Conservation (phyloP, 2,797 vertebrate genomes). For the Poliocrania exsul region DNA sequence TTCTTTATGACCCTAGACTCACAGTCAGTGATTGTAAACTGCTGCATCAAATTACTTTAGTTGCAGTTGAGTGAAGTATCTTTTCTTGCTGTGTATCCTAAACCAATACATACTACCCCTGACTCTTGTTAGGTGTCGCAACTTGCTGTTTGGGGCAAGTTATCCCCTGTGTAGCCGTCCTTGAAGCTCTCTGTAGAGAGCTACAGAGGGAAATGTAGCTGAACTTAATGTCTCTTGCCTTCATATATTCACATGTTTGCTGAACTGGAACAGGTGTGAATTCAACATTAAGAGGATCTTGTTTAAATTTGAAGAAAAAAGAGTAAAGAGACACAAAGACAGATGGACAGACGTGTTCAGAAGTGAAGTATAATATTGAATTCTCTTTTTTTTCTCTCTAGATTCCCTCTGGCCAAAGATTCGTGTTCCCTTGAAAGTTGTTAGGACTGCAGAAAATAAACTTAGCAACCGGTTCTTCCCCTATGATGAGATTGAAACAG, state of each 20-base stretch:
- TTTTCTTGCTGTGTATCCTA: background rate
- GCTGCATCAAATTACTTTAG: background rate
- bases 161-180: background rate
- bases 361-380: background rate
- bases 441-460: slow-evolving; percentile 96
- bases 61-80: background rate
- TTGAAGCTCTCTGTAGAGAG: background rate
- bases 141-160: background rate
- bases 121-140: background rate
- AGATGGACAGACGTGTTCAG: background rate
- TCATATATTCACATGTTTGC: background rate
- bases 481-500: slow-evolving; percentile 96
- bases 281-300: background rate
- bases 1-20: background rate
- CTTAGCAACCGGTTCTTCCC: slow-evolving; percentile 98
- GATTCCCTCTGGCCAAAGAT: slow-evolving; percentile 96
- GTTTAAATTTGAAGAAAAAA: background rate
- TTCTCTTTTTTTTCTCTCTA: slow-evolving; percentile 47
- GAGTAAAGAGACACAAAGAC: background rate
- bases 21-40: background rate
- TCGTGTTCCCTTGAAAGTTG: slow-evolving; percentile 92
- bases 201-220: background rate
- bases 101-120: background rate
- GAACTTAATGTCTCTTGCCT: background rate
- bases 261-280: background rate